These are phyloP conservation scores for Buphagus erythrorhynchus DNA, from an alignment of 2,797 vertebrate species.

Conservation along the genomic window DNA sequence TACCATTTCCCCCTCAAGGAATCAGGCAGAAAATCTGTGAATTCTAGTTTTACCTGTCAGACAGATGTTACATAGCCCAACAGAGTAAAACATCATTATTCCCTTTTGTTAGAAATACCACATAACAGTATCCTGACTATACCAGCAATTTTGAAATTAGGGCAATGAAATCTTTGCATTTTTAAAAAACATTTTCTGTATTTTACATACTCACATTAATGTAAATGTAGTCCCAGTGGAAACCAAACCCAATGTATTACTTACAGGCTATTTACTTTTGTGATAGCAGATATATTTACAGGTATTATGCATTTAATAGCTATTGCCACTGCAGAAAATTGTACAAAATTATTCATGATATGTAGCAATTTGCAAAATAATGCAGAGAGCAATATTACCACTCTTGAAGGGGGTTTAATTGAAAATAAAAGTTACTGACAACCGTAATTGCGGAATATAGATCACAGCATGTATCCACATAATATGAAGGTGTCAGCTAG, in stretches of 20 bases:
- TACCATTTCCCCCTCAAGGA: not conserved
- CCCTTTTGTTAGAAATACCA: not conserved
- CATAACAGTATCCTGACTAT: not conserved
- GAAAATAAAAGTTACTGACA: conserved; percentile 63
- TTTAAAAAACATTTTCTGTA: not conserved
- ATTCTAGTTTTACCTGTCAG: not conserved
- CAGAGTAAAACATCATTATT: not conserved
- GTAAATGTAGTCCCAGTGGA: conserved; percentile 3
- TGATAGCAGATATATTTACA: conserved; percentile 40
- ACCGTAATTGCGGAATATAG: conserved; percentile 54
- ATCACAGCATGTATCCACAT: conserved; percentile 6
- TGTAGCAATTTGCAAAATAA: conserved; percentile 61
- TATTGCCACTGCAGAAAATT: conserved; percentile 25
- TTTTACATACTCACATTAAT: not conserved
- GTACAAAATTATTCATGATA: conserved; percentile 49
- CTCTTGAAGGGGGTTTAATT: conserved; percentile 38
- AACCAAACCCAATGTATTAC: not conserved
- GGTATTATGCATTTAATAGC: conserved; percentile 39
- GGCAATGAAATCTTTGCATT: not conserved
- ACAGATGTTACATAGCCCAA: not conserved
- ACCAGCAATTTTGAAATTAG: conserved; percentile 18
- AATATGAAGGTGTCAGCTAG: conserved; percentile 39
- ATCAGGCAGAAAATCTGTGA: not conserved
- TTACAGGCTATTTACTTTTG: conserved; percentile 29
- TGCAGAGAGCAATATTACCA: conserved; percentile 15